Evolutionary conservation across 53 echinoderm and acorn worm genomes (phyloP), one percentile per base, ranked within the genome.

Genomic region (Holothuria scabra): DNA sequence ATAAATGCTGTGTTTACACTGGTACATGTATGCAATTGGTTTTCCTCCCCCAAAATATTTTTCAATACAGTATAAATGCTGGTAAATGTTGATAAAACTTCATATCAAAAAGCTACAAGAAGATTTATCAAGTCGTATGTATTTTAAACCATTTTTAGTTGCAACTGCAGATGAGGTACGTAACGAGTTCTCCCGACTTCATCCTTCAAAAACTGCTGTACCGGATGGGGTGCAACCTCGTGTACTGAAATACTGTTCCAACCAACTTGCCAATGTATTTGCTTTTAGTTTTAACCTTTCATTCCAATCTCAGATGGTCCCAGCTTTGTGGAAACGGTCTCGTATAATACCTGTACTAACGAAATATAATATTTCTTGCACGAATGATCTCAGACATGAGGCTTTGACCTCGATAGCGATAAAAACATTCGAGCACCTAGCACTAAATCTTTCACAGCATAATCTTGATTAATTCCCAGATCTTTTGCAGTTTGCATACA

Each of bases 371-470:
- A 56, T 30, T 32, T 5, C 48, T 48, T 20, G 28, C n/a, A 52
- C 55, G 31, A 58, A 79, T 16, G 80, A 58, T 58, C 32, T 28
- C 28, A 79, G 58, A 84, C 84, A 74, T n/a, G 74, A 59, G 59
- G 85, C 74, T 37, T 46, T 85, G 74, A 85, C 85, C 62, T 85
- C 85, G 49, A 72, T 85, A 18, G 48, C 74, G 59, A 85, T 74
- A 60, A 85, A 85, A 46, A 35, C 29, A 37, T 66, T 44, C 41
- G 56, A 85, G 59, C 58, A 41, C 33, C 14, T 85, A 16, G 38
- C 21, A 31, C 33, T 72, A 22, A 85, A 85, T 26, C 33, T 5
- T 56, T 12, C 74, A 12, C 74, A 84, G 46, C 69, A 55, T 37
- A 12, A 46, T 12, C 69, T 84, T 44, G 62, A 69, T 14, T 9